phyloP scores from a whole-genome alignment of 2,113 vertebrate genomes.

The Muntiacus muntjak region DNA sequence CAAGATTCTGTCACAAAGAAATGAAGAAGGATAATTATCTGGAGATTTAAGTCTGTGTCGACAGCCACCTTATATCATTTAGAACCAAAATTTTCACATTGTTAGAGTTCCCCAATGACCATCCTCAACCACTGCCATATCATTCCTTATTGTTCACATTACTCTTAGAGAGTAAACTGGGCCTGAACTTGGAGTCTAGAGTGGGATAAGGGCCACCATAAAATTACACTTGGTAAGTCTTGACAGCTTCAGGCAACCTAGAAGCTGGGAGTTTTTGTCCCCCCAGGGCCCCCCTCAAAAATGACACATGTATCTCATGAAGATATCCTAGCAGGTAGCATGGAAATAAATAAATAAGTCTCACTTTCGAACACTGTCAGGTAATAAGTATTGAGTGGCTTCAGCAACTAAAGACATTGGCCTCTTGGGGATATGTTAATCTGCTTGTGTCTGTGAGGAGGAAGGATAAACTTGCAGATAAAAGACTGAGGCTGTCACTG shows the following conservation, averaged over 20 bases:
- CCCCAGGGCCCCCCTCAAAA: not conserved
- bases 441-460: slow-evolving; percentile 40
- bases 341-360: slow-evolving; percentile 67
- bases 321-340: slow-evolving; percentile 55
- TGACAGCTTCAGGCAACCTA: slow-evolving; percentile 60
- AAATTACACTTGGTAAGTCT: slow-evolving; percentile 29
- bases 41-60: slow-evolving; percentile 58
- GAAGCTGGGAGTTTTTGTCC: slow-evolving; percentile 37
- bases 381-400: slow-evolving; percentile 37
- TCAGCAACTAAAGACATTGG: slow-evolving; percentile 49
- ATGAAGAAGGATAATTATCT: slow-evolving; percentile 55
- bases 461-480: slow-evolving; percentile 45
- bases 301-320: slow-evolving; percentile 68
- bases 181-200: slow-evolving; percentile 23
- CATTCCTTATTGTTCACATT: not conserved
- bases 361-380: slow-evolving; percentile 51
- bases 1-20: slow-evolving; percentile 42
- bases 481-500: slow-evolving; percentile 62
- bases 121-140: not conserved
- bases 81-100: slow-evolving; percentile 18
- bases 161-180: not conserved
- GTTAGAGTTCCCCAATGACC: not conserved
- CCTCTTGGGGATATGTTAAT: slow-evolving; percentile 63
- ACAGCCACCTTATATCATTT: slow-evolving; percentile 56
- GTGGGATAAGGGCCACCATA: not conserved